Evolutionary conservation across 2,797 vertebrate genomes (phyloP), one percentile per base, ranked within the genome.

Genomic region (Mallotus villosus): DNA sequence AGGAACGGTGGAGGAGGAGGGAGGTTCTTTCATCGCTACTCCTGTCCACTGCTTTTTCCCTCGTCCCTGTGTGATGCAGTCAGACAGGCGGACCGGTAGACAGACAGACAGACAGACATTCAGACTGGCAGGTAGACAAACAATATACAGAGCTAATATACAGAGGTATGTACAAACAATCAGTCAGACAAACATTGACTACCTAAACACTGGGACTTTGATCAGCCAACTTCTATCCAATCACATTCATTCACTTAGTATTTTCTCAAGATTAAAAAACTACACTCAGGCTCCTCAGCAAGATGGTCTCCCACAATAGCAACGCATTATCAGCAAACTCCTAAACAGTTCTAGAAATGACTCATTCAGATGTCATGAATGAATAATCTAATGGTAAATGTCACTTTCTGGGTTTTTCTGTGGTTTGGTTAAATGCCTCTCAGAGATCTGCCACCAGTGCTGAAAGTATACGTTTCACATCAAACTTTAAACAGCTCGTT

Each of bases 401-500:
- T 68, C 46, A 34, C 59, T 46, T 11, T 53, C 11, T 61, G 5
- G 2, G 34, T 65, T 60, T 60, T 24, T 49, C 46, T 57, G 37
- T 66, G 64, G 41, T 66, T 66, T 66, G 21, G 37, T 66, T 41
- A 66, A 66, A 66, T 25, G 12, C 37, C 14, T 25, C 12, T 66
- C 21, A 12, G 37, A 49, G 37, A 17, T 16, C 21, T 25, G 22
- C 22, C 41, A 49, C 16, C 25, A 25, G 37, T 41, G 9, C 41
- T 49, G 11, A 78, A 74, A 46, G 41, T 66, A 69, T 66, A 71
- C 49, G 71, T 78, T 67, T 73, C 25, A 27, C 51, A 65, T 74
- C 59, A 73, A 71, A 67, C 70, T 61, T 68, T 55, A 69, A 81
- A 67, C 63, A 25, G 51, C 71, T 71, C 46, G 19, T 67, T 55